Evolutionary conservation across 2,888 invertebrate genomes (phyloP).

Genomic region (Margaritifera margaritifera): DNA sequence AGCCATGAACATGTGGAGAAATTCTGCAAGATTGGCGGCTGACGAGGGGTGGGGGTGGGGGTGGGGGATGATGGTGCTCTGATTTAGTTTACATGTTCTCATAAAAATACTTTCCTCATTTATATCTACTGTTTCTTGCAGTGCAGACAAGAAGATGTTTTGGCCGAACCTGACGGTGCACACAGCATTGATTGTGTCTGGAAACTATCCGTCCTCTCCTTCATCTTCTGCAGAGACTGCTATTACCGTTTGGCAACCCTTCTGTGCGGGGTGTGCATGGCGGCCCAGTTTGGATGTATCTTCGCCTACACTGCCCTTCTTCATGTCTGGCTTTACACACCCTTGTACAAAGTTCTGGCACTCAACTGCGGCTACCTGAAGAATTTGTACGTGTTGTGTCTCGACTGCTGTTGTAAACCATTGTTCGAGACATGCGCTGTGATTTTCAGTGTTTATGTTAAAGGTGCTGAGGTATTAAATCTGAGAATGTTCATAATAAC

Average conservation of each 20-base stretch:
- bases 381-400: constrained; percentile 71
- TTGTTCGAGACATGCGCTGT: constrained; percentile 47
- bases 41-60: too few species aligned
- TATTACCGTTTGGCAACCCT: constrained; percentile 82
- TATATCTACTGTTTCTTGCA: constrained; percentile 16
- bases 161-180: constrained; percentile 55
- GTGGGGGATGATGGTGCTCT: too few species aligned
- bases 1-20: too few species aligned
- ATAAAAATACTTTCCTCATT: too few species aligned
- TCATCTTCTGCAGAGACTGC: constrained; percentile 79
- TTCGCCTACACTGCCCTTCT: constrained; percentile 75
- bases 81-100: too few species aligned
- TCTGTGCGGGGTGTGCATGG: constrained; percentile 80
- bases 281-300: constrained; percentile 75
- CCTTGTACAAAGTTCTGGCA: constrained; percentile 80
- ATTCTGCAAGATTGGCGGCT: too few species aligned
- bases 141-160: constrained; percentile 57
- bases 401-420: constrained; percentile 74
- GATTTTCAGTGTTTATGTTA: constrained; percentile 48
- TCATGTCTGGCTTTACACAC: constrained; percentile 84
- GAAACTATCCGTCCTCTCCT: constrained; percentile 79
- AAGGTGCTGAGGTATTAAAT: background rate
- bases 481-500: too few species aligned
- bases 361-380: constrained; percentile 74
- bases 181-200: constrained; percentile 80